These are phyloP conservation scores for Yponomeuta malinellus DNA, from an alignment of 2,888 invertebrate genomes.

Conservation along the genomic window DNA sequence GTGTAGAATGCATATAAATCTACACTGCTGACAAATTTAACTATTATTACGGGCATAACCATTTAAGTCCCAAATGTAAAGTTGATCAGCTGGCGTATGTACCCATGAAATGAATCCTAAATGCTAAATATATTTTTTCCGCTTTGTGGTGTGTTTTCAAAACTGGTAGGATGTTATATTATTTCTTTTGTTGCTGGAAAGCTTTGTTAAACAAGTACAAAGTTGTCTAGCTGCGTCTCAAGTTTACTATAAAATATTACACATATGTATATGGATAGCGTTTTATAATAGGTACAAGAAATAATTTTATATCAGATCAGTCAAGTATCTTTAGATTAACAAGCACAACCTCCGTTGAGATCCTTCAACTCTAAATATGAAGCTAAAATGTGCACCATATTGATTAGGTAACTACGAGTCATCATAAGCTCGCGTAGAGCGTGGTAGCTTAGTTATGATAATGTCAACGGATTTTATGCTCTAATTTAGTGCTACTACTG, in stretches of 20 bases:
- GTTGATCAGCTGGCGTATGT: too few species aligned
- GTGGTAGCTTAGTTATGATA: neutral
- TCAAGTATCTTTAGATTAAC: neutral
- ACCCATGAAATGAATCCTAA: too few species aligned
- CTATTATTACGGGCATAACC: too few species aligned
- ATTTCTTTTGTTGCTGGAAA: neutral
- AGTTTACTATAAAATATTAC: neutral
- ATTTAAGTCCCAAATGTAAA: too few species aligned
- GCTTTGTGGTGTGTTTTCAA: neutral
- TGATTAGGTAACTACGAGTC: neutral
- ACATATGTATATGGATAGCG: neutral
- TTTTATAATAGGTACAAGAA: neutral
- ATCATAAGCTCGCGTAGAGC: neutral
- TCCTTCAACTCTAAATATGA: neutral
- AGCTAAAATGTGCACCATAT: neutral
- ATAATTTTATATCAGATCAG: slow-evolving; percentile 1
- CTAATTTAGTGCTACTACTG: neutral
- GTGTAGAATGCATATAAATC: too few species aligned
- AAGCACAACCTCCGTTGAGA: neutral
- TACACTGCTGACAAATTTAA: too few species aligned
- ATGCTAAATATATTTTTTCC: neutral
- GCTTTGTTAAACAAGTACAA: neutral
- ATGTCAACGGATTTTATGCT: neutral
- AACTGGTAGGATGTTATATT: neutral
- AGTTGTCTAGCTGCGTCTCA: neutral